Conservation (phyloP, 1,140 invertebrate species). For the Phymastichus coffea region DNA sequence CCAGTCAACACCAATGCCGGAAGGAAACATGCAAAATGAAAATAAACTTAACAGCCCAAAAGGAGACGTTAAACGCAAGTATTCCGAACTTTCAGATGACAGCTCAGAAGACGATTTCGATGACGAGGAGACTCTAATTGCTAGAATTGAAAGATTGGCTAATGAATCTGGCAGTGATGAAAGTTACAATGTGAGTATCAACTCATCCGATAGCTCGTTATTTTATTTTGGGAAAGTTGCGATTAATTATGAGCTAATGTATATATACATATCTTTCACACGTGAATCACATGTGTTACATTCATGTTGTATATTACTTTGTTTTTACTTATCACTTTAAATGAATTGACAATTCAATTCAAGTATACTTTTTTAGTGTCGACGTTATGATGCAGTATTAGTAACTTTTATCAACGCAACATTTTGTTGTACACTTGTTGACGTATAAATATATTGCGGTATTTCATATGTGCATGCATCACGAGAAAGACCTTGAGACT, state of each 20-base stretch:
- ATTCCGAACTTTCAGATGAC: conserved; percentile 28
- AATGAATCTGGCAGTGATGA: conserved; percentile 34
- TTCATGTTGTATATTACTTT: not conserved
- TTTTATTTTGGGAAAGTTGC: not conserved
- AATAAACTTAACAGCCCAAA: not conserved
- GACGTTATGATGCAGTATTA: too few relatives aligned
- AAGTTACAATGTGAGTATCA: conserved; percentile 38
- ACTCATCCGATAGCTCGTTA: too few relatives aligned
- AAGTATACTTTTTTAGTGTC: too few relatives aligned
- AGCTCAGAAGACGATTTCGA: conserved; percentile 26
- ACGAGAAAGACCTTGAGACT: conserved; percentile 15
- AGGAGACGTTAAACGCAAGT: conserved; percentile 34
- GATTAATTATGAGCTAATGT: not conserved
- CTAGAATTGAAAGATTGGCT: conserved; percentile 36
- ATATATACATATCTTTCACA: not conserved
- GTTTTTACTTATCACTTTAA: too few relatives aligned
- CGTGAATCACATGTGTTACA: not conserved
- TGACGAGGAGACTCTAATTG: conserved; percentile 30
- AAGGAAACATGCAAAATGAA: conserved; percentile 4
- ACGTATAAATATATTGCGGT: too few relatives aligned
- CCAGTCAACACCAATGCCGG: not conserved
- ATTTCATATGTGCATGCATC: not conserved
- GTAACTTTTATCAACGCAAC: not conserved
- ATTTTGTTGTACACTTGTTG: not conserved
- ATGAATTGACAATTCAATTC: too few relatives aligned